Evolutionary conservation across 1,140 invertebrate species (phyloP), one percentile per base, ranked within the genome.

Genomic region (Meloidogyne exigua): DNA sequence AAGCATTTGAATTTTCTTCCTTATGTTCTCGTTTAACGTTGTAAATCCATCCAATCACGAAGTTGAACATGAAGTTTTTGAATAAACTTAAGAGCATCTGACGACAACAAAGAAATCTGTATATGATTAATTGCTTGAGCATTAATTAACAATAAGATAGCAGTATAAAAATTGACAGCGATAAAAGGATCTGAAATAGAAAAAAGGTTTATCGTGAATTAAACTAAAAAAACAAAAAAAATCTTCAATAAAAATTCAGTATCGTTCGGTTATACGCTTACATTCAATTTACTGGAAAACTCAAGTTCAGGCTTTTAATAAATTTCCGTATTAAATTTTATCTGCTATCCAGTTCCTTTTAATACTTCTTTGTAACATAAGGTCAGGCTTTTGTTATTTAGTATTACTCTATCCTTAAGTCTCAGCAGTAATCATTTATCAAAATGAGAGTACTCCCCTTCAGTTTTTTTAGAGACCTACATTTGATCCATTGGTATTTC

Each of bases 111-210:
- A 21, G 23, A 15, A 28, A 39, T 62, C 21, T 62, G 72, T 10
- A 26, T 23, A 25, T 23, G 49, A 36, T 76, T 13, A 23, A 66
- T 23, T 21, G 76, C 76, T 10, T 78, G 76, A 10, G 25, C 62
- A 0, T 42, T 44, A 21, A 78, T 42, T 12, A 78, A 26, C 4
- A 78, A 63, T 32, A 57, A 26, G 18, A 63, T 32, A 39, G 76
- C 23, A 39, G 39, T 23, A 49, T 76, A 78, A 18, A 78, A 78
- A 18, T 78, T 66, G 39, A 67, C 65, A 12, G 74, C 62, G 1
- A 39, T 26, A 18, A 63, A 28, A 9, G 72, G 72, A 64, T 73
- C 72, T 73, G 18, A 44, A 39, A 39, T 39, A 21, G 13, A n/a
- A 72, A 5, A 36, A n/a, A 12, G 7, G 57, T 13, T 3, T 21